Percentiles rank a stretch among this genome's conserved stretches.
These are phyloP conservation scores for Coreoperca whiteheadi DNA, from an alignment of 2,113 vertebrate species.

Conservation along the genomic window DNA sequence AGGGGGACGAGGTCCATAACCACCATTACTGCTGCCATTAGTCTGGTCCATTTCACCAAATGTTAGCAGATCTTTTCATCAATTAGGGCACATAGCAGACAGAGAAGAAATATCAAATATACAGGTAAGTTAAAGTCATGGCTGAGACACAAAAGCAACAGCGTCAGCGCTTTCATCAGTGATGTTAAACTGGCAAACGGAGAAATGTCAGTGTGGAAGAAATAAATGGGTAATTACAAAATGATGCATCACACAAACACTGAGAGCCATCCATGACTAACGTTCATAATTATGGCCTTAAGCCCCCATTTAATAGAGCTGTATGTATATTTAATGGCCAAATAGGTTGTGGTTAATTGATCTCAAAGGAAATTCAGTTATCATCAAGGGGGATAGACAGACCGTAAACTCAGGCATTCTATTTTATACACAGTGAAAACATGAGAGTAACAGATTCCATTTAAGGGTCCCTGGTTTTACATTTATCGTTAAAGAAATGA, in stretches of 20 bases:
- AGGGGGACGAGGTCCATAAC: conserved; percentile 48
- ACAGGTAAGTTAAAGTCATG: conserved; percentile 9
- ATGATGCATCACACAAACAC: conserved; percentile 68
- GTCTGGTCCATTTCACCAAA: conserved; percentile 54
- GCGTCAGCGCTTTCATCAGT: conserved; percentile 37
- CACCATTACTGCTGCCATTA: conserved; percentile 18
- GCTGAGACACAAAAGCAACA: conserved; percentile 11
- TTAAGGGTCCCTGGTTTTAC: conserved; percentile 5
- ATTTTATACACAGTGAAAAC: conserved; percentile 14
- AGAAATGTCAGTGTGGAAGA: conserved; percentile 56
- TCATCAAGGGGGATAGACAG: conserved; percentile 26
- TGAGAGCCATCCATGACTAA: conserved; percentile 55
- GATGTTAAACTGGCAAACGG: conserved; percentile 40
- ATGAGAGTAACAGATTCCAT: conserved; percentile 8
- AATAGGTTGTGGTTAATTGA: conserved; percentile 65
- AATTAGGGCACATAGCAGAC: conserved; percentile 2
- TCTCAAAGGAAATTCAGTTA: conserved; percentile 59
- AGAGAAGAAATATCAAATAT: conserved; percentile 7
- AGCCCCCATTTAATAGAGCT: conserved; percentile 55
- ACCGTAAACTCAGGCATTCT: conserved; percentile 24
- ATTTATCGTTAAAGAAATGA: conserved; percentile 29
- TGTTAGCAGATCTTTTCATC: neutral
- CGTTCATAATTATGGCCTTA: conserved; percentile 65
- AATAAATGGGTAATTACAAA: conserved; percentile 67
- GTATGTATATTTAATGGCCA: conserved; percentile 69